phyloP scores from a whole-genome alignment of 2,797 vertebrate genomes.

The Tiaroga cobitis region DNA sequence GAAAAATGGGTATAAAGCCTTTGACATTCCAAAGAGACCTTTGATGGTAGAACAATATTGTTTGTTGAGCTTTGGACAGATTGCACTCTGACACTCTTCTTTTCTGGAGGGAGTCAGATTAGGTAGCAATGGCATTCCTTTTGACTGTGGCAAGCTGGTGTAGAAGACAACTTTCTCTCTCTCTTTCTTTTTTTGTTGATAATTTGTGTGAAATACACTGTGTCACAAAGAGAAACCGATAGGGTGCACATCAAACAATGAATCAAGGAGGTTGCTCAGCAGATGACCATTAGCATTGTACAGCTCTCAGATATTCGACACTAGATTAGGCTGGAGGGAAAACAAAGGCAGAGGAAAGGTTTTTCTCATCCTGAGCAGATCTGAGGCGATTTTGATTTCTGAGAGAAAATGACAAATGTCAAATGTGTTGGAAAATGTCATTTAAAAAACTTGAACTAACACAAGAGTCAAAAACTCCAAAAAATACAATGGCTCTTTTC shows the following conservation, averaged over 20 bases:
- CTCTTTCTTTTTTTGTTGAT: too few relatives aligned
- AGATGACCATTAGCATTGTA: slow-evolving; percentile 17
- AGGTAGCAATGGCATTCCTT: slow-evolving; percentile 28
- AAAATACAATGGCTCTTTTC: neutral
- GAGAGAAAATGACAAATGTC: neutral
- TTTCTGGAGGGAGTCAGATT: slow-evolving; percentile 39
- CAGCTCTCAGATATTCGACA: slow-evolving; percentile 37
- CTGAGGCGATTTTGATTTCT: neutral
- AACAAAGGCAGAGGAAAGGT: neutral
- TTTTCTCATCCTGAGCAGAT: slow-evolving; percentile 3
- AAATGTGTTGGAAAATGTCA: neutral
- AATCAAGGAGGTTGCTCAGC: slow-evolving; percentile 1
- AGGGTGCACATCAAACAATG: slow-evolving; percentile 5
- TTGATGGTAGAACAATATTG: slow-evolving; percentile 44
- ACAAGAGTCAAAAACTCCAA: neutral
- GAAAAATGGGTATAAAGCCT: slow-evolving; percentile 38
- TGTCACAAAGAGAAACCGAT: neutral
- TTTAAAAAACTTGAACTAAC: neutral
- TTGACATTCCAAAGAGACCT: slow-evolving; percentile 35
- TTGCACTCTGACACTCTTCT: slow-evolving; percentile 29
- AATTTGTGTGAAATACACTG: too few relatives aligned
- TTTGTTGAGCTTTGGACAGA: slow-evolving; percentile 44
- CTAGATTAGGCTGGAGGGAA: neutral
- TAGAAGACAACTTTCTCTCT: neutral
- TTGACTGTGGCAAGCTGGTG: slow-evolving; percentile 31